phyloP scores from a whole-genome alignment of 2,113 vertebrate genomes.

The Myrmecophaga tridactyla region DNA sequence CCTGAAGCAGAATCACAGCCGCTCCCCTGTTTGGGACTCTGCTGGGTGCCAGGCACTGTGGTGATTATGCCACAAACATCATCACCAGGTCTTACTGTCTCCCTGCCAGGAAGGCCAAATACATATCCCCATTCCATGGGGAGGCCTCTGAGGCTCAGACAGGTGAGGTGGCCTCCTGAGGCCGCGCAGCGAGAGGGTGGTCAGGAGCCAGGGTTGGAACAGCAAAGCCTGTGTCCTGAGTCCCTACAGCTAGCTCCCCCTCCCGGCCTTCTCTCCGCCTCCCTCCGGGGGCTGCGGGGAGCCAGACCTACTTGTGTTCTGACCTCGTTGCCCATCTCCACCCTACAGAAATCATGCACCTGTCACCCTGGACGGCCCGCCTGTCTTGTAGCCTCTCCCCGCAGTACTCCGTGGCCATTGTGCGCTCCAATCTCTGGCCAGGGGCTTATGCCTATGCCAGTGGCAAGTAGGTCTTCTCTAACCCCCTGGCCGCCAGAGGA shows the following conservation, averaged over 20 bases:
- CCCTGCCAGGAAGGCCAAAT: not conserved
- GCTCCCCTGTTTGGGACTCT: not conserved
- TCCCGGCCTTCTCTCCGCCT: not conserved
- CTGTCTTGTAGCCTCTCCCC: constrained; percentile 85
- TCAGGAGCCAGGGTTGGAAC: not conserved
- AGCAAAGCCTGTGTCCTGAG: rapidly evolving
- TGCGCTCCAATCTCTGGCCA: constrained; percentile 91
- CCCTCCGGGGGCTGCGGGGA: not conserved
- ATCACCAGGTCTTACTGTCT: not conserved
- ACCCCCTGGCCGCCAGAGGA: not conserved
- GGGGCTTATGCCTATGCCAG: constrained; percentile 85
- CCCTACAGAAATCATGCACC: constrained; percentile 82
- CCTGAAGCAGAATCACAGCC: too few species aligned
- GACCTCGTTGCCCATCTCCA: not conserved
- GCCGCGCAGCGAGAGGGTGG: not conserved
- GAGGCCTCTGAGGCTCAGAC: not conserved
- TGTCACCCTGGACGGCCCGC: constrained; percentile 85
- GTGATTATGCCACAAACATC: not conserved
- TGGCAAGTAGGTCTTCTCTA: constrained; percentile 84
- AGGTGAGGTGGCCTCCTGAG: not conserved
- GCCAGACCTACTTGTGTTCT: not conserved
- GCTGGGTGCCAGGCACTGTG: not conserved
- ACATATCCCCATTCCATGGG: not conserved
- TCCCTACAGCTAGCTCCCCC: not conserved
- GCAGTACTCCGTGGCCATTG: constrained; percentile 86